Evolutionary conservation across 2,888 invertebrate species (phyloP), one percentile per base, ranked within the genome.

Genomic region (Trisateles emortualis): DNA sequence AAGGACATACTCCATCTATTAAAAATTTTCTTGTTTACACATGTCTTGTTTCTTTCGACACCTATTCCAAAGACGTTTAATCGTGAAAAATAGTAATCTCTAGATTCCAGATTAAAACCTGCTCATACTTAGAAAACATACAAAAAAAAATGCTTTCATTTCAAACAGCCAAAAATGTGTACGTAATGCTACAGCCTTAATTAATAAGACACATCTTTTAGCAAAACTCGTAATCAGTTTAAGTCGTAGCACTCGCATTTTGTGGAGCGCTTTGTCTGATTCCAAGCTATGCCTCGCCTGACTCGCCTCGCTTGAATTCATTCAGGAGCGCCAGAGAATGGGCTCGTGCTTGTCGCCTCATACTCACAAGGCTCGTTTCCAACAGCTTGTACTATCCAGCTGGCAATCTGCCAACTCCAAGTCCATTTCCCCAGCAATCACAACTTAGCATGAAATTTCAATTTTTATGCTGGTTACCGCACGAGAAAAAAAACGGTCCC

Each of bases 401-500:
- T 71, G 76, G 76, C 71, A 62, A 64, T 71, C 60, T 67, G 69
- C 76, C 74, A 76, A 55, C 47, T 38, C 39, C 10, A 40, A 68
- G 52, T 68, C 57, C 64, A 53, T 63, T 74, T 68, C 55, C 51
- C 57, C 16, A 57, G 60, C 61, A 72, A 75, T 74, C 57, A 63
- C 59, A 64, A 64, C 61, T 64, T 75, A 64, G 70, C 66, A 72
- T 71, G 68, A 72, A 74, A 75, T 72, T 68, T 66, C 51, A 66
- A 71, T 74, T 72, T 73, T 72, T 60, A 70, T 59, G 47, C 52
- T 53, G 57, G 59, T 64, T 59, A 54, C 49, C 45, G 47, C 39
- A 40, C 42, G 22, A 14, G 42, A 56, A 52, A 59, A 52, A 52
- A 40, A 10, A 33, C 44, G 13, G 16, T 26, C n/a, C n/a, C 6